These are phyloP conservation scores for Bradypodion ventrale DNA, from an alignment of 2,797 vertebrate species.

Conservation along the genomic window DNA sequence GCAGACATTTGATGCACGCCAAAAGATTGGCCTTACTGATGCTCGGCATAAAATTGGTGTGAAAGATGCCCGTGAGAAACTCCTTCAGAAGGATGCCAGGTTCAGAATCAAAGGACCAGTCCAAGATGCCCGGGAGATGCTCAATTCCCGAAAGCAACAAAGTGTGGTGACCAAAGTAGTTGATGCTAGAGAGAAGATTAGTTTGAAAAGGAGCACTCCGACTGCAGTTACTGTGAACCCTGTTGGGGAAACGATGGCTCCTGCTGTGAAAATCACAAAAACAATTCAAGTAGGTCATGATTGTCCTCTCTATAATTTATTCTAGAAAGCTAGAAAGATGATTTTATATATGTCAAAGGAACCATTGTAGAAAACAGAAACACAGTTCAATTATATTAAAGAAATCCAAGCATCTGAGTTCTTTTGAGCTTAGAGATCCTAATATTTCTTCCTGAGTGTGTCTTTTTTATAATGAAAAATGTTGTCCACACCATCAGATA, in stretches of 20 bases:
- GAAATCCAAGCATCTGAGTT: neutral
- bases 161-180: conserved; percentile 80
- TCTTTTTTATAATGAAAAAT: neutral
- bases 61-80: conserved; percentile 93
- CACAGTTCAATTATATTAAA: neutral
- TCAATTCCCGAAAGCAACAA: conserved; percentile 92
- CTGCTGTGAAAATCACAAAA: conserved; percentile 93
- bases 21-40: conserved; percentile 90
- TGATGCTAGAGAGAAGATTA: conserved; percentile 92
- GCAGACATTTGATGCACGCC: conserved; percentile 89
- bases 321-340: neutral
- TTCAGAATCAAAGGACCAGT: conserved; percentile 90
- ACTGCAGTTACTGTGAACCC: conserved; percentile 64
- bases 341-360: neutral
- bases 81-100: conserved; percentile 90
- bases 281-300: conserved; percentile 89
- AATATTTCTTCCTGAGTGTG: rapidly evolving
- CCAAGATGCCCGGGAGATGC: conserved; percentile 93
- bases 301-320: neutral
- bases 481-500: neutral
- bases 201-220: conserved; percentile 87
- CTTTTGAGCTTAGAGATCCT: conserved; percentile 15
- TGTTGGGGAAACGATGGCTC: conserved; percentile 70
- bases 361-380: neutral
- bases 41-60: conserved; percentile 88